Percentiles rank a stretch among this genome's conserved stretches.
Conservation (phyloP, 2,888 invertebrate genomes). For the Cistogaster globosa region DNA sequence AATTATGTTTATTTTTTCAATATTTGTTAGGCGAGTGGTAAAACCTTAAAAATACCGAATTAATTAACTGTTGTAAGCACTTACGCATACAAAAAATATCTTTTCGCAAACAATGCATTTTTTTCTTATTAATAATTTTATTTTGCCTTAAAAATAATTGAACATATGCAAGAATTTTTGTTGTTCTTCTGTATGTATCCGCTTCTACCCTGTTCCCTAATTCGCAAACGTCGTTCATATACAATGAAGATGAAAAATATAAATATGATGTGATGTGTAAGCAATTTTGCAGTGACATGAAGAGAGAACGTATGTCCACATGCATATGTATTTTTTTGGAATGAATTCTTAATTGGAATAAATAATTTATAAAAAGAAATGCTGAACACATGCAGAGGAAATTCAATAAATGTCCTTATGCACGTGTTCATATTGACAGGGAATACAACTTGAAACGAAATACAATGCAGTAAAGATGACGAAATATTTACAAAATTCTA, state of each 20-base stretch:
- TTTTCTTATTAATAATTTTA: neutral
- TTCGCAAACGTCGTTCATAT: neutral
- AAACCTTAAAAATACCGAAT: too few species aligned
- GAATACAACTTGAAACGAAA: neutral
- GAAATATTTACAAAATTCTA: neutral
- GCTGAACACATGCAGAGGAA: constrained; percentile 76
- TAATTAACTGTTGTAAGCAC: too few species aligned
- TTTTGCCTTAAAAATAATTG: constrained; percentile 9
- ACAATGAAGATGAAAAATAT: neutral
- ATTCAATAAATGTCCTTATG: constrained; percentile 83
- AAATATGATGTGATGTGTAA: constrained; percentile 37
- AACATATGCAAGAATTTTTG: constrained; percentile 46
- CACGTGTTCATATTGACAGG: constrained; percentile 73
- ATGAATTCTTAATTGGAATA: constrained; percentile 67
- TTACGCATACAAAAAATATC: too few species aligned
- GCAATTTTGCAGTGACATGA: constrained; percentile 10
- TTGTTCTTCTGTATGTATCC: neutral
- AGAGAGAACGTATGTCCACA: neutral
- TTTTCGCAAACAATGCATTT: too few species aligned
- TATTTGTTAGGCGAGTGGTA: too few species aligned
- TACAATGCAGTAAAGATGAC: constrained; percentile 2
- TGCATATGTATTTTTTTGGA: too few species aligned
- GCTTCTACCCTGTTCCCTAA: neutral
- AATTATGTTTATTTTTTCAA: too few species aligned
- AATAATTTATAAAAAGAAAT: constrained; percentile 41